Evolutionary conservation across 2,113 vertebrate species (phyloP).

Genomic region (Tauraco erythrolophus): DNA sequence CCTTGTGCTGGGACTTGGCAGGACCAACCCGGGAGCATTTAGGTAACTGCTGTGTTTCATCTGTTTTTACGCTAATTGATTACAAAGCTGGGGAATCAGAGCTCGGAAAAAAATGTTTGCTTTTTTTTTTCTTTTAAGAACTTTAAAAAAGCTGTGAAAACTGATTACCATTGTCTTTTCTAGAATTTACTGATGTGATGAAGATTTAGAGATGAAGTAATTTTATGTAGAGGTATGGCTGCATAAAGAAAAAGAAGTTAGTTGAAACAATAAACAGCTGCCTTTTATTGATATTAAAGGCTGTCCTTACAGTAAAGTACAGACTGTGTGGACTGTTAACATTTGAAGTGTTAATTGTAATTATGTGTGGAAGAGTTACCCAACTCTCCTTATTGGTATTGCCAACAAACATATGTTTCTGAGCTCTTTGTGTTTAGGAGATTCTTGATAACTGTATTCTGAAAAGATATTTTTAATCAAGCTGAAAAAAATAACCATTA

Average conservation of each 20-base stretch:
- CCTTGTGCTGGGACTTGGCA: slow-evolving; percentile 98
- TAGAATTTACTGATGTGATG: background rate
- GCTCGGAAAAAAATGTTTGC: background rate
- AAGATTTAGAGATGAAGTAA: background rate
- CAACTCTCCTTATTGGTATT: background rate
- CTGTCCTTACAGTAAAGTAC: background rate
- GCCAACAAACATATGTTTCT: background rate
- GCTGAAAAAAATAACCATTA: background rate
- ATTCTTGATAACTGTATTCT: background rate
- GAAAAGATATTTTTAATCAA: background rate
- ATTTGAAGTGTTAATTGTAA: background rate
- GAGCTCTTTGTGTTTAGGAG: background rate
- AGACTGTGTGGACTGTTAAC: background rate
- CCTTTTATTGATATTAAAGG: background rate
- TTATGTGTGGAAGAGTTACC: background rate
- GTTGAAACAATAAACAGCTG: background rate
- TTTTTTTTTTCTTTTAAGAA: background rate
- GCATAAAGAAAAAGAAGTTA: background rate
- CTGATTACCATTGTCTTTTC: background rate
- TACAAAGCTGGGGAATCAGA: background rate
- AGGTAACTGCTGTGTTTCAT: slow-evolving; percentile 78
- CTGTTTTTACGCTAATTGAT: background rate
- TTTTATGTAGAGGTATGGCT: background rate
- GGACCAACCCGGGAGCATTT: slow-evolving; percentile 97
- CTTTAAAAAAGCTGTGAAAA: background rate